Percentiles rank a stretch among this genome's conserved stretches.
These are phyloP conservation scores for Ischnura elegans DNA, from an alignment of 2,888 invertebrate species.

Conservation along the genomic window DNA sequence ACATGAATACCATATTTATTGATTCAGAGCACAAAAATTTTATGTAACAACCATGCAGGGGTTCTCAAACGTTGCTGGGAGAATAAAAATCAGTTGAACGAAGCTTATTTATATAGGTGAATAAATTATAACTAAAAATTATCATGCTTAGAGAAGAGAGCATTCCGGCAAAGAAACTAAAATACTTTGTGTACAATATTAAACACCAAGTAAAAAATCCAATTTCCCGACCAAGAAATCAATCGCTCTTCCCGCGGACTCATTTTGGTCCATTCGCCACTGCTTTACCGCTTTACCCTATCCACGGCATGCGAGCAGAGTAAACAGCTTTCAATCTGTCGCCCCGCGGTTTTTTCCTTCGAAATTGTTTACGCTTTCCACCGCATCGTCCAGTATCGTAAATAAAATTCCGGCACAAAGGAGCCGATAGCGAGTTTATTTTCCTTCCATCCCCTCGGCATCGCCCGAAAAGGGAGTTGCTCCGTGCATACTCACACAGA, in stretches of 20 bases:
- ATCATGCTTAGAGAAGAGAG: too few species aligned
- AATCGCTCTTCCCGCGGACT: background rate
- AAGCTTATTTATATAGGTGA: too few species aligned
- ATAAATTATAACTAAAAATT: too few species aligned
- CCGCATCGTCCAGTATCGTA: background rate
- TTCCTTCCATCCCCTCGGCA: background rate
- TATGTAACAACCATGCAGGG: too few species aligned
- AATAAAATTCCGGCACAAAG: conserved; percentile 43
- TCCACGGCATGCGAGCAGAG: background rate
- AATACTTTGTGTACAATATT: background rate
- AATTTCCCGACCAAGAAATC: background rate
- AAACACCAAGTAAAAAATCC: background rate
- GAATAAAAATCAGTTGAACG: too few species aligned
- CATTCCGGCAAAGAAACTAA: background rate
- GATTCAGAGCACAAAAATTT: too few species aligned
- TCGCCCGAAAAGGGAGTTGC: background rate
- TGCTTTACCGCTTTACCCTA: background rate
- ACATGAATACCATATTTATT: too few species aligned
- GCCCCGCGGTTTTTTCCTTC: conserved; percentile 1
- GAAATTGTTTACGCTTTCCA: conserved; percentile 42
- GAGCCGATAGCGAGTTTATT: conserved; percentile 37
- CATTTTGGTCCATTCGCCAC: background rate
- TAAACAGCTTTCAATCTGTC: background rate
- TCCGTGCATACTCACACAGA: background rate
- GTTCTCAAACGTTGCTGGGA: too few species aligned